Base-by-base conservation (phyloP, 1,140 invertebrate species). In the Drosophila azteca region DNA sequence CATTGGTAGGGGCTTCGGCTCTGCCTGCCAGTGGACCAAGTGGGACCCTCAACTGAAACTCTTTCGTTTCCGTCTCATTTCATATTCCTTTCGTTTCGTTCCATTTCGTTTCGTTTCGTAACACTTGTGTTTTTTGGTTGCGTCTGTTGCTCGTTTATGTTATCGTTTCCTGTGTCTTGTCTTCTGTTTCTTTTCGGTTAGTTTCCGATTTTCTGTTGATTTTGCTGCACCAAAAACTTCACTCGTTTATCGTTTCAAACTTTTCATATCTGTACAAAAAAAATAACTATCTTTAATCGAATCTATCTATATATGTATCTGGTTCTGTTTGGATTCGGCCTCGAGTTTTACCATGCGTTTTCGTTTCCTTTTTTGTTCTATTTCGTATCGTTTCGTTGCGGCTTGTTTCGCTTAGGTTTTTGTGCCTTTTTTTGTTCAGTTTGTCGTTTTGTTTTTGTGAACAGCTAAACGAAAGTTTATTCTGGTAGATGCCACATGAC, bases 171-270 rank as follows among this genome's bases (percentile, higher is more conserved):
- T 26, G 24, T 26, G 4, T 26, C 4, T 26, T 4, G 24, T 26
- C 24, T 26, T 26, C 24, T 35, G 26, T 46, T 48, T 26, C 54
- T 6, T 48, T 60, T 26, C n/a, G 5, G n/a, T 70, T 53, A 44
- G 41, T 70, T 64, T 54, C 17, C 3, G 31, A 9, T 31, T 58
- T 62, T 43, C 46, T 9, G 52, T 60, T 44, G 13, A 17, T 44
- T 66, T 46, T 59, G 67, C 73, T 67, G 73, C 73, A 76, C 73
- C 60, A 53, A 76, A 72, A 57, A 72, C 55, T 57, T 66, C 68
- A 76, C 73, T 39, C 52, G 52, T 54, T 52, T 52, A n/a, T 31
- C 6, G 1, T 11, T 29, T 29, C 15, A 35, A 35, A 8, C 29
- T n/a, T 35, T 35, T 6, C 5, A 26, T 15, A 52, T 17, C n/a